Percentiles rank a stretch among this genome's conserved stretches.
phyloP scores from a whole-genome alignment of 2,113 vertebrate genomes.

The Strigops habroptila region DNA sequence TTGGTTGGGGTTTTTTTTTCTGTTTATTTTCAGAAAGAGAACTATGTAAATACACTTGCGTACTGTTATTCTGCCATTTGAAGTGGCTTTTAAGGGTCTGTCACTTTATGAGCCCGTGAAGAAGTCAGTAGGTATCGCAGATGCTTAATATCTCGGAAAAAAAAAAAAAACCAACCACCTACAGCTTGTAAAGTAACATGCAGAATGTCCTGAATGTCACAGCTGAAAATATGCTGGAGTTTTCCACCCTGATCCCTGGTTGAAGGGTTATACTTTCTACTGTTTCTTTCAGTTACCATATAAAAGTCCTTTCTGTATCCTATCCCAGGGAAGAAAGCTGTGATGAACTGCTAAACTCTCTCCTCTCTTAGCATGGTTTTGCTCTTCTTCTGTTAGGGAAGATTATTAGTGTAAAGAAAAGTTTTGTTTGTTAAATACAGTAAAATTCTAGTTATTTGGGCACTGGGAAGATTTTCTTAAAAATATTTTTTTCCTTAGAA shows the following conservation, averaged over 20 bases:
- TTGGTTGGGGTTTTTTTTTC: not conserved
- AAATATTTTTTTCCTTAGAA: constrained; percentile 56
- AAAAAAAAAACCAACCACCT: not conserved
- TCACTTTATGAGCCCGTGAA: not conserved
- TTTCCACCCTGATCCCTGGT: not conserved
- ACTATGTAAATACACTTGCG: not conserved
- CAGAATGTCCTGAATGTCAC: not conserved
- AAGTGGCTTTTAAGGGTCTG: not conserved
- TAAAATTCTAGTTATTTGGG: constrained; percentile 1
- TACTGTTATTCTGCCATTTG: not conserved
- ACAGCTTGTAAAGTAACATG: not conserved
- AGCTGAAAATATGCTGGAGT: not conserved
- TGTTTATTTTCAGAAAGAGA: not conserved
- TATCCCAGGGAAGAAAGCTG: not conserved
- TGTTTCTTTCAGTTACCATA: not conserved
- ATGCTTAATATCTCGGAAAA: not conserved
- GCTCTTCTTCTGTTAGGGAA: not conserved
- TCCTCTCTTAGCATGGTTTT: not conserved
- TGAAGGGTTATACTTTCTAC: not conserved
- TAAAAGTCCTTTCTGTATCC: not conserved
- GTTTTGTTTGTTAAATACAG: not conserved
- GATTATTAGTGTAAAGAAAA: not conserved
- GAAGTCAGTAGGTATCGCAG: not conserved
- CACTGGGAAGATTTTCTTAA: constrained; percentile 2
- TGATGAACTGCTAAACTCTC: not conserved